phyloP scores from a whole-genome alignment of 2,797 vertebrate species.

The Synanceia verrucosa region DNA sequence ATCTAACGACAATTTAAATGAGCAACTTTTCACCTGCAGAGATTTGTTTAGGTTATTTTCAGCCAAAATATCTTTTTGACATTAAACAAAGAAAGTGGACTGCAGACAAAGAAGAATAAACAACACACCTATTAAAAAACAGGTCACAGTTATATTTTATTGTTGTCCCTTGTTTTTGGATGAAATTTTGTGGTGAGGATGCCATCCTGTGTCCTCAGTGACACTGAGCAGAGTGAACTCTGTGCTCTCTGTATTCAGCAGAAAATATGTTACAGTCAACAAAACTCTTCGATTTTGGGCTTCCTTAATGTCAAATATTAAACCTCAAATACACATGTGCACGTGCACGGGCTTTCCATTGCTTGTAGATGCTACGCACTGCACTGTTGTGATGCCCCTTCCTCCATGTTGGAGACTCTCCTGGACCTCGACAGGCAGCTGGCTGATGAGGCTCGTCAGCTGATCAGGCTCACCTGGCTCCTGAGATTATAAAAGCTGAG shows the following conservation, averaged over 20 bases:
- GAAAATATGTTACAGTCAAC: constrained; percentile 19
- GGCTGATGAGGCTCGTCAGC: neutral
- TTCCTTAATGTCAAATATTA: constrained; percentile 24
- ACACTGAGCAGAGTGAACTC: constrained; percentile 14
- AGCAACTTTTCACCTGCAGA: too few relatives aligned
- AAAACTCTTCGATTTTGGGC: neutral
- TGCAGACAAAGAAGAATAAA: neutral
- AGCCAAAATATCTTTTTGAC: too few relatives aligned
- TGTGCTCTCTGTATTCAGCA: constrained; percentile 8
- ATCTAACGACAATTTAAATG: too few relatives aligned
- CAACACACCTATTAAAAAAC: neutral
- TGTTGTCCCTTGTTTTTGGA: neutral
- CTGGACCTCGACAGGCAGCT: neutral
- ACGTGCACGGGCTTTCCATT: neutral
- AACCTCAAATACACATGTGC: neutral
- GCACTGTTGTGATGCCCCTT: neutral
- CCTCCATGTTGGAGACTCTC: neutral
- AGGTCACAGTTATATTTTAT: neutral
- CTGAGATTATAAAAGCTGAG: neutral
- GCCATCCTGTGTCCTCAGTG: neutral
- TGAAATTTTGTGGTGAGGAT: neutral
- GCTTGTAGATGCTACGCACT: neutral
- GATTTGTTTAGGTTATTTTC: too few relatives aligned
- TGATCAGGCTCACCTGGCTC: neutral
- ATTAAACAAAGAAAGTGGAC: too few relatives aligned